These are phyloP conservation scores for Meloe dianella DNA, from an alignment of 2,888 invertebrate genomes.

Conservation along the genomic window DNA sequence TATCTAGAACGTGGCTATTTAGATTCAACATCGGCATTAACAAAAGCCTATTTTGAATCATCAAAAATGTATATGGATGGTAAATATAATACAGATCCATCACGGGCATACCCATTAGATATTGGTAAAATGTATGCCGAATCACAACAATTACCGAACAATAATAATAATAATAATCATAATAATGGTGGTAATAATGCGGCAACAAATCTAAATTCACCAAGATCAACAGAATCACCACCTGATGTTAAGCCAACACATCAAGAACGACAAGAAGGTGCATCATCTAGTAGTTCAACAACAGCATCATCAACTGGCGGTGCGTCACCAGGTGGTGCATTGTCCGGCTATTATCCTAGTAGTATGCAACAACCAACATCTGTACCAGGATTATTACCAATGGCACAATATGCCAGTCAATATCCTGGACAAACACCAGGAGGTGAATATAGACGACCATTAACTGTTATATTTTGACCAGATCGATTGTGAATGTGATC, in stretches of 20 bases:
- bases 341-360: constrained; percentile 66
- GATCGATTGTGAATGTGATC: constrained; percentile 61
- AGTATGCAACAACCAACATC: constrained; percentile 59
- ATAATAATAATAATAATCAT: neutral
- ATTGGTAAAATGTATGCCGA: constrained; percentile 70
- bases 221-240: constrained; percentile 65
- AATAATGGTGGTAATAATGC: neutral
- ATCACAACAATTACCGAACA: constrained; percentile 63
- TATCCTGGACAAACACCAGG: constrained; percentile 65
- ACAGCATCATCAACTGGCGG: constrained; percentile 70
- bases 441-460: constrained; percentile 74
- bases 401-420: constrained; percentile 70
- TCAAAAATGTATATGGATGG: constrained; percentile 77
- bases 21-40: constrained; percentile 69
- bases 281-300: constrained; percentile 64
- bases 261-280: constrained; percentile 61
- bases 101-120: constrained; percentile 65
- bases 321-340: constrained; percentile 64
- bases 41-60: constrained; percentile 74
- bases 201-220: constrained; percentile 41
- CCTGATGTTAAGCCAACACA: constrained; percentile 55
- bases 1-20: constrained; percentile 71
- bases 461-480: constrained; percentile 85
- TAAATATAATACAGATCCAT: constrained; percentile 55
- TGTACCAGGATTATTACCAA: constrained; percentile 65